Conservation (phyloP, 2,797 vertebrate genomes). For the Phalloptychus januarius region DNA sequence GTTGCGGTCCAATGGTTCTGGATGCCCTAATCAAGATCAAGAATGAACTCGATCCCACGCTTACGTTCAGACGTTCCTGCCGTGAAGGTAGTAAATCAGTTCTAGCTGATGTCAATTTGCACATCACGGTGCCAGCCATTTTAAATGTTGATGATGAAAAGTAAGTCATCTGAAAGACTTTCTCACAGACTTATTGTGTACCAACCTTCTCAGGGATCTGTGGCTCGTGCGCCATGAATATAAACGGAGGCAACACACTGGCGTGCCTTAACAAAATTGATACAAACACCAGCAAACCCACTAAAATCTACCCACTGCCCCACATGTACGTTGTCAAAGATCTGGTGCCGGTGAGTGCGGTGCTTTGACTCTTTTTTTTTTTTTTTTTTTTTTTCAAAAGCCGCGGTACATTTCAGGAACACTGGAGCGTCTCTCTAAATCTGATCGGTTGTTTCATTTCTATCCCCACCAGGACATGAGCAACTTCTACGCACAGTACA, state of each 20-base stretch:
- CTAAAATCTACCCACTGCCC: conserved; percentile 95
- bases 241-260: conserved; percentile 92
- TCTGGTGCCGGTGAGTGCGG: conserved; percentile 91
- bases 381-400: background rate
- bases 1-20: conserved; percentile 93
- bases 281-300: conserved; percentile 83
- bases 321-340: conserved; percentile 99
- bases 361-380: background rate
- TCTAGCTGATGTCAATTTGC: background rate
- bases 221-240: conserved; percentile 97
- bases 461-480: conserved; percentile 88
- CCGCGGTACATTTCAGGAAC: background rate
- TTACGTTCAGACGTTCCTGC: conserved; percentile 94
- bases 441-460: conserved; percentile 55
- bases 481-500: conserved; percentile 97
- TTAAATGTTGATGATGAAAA: background rate
- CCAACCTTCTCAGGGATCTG: conserved; percentile 86
- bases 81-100: conserved; percentile 84
- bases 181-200: background rate
- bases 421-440: background rate
- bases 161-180: background rate
- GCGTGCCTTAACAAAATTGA: conserved; percentile 92
- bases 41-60: conserved; percentile 91
- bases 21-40: conserved; percentile 97
- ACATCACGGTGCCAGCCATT: background rate